Conservation (phyloP, 2,888 invertebrate species). For the Timandra comae region DNA sequence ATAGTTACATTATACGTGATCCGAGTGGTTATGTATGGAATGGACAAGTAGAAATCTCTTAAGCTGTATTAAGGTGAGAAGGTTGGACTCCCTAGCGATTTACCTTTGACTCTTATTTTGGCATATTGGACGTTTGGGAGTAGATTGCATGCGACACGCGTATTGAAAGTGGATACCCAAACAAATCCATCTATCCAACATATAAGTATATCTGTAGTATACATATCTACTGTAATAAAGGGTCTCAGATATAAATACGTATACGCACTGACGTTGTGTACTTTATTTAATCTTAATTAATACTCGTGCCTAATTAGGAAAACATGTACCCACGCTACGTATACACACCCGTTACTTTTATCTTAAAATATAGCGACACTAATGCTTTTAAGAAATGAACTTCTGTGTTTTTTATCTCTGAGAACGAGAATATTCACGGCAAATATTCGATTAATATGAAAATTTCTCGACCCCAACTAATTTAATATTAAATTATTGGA, state of each 20-base stretch:
- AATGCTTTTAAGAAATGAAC: conserved; percentile 5
- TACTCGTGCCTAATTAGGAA: too few relatives aligned
- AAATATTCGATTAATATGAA: conserved; percentile 21
- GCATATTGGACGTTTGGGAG: conserved; percentile 46
- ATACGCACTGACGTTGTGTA: too few relatives aligned
- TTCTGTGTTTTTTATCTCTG: conserved; percentile 11
- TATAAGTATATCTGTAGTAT: too few relatives aligned
- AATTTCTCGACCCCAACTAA: conserved; percentile 20
- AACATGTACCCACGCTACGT: too few relatives aligned
- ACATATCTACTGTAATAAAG: too few relatives aligned
- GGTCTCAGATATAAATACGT: too few relatives aligned
- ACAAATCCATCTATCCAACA: too few relatives aligned
- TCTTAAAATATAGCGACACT: conserved; percentile 6
- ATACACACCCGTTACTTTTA: background rate
- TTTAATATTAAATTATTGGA: conserved; percentile 35
- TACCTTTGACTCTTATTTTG: conserved; percentile 47
- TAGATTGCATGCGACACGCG: conserved; percentile 39
- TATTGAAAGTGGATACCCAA: conserved; percentile 56
- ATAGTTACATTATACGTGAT: conserved; percentile 63
- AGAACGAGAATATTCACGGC: conserved; percentile 10
- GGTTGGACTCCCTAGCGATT: conserved; percentile 55
- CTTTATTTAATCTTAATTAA: too few relatives aligned
- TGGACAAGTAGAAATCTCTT: conserved; percentile 68
- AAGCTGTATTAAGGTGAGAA: conserved; percentile 66
- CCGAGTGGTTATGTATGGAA: conserved; percentile 49